Conservation (phyloP, 2,113 vertebrate species). For the Mobula hypostoma region DNA sequence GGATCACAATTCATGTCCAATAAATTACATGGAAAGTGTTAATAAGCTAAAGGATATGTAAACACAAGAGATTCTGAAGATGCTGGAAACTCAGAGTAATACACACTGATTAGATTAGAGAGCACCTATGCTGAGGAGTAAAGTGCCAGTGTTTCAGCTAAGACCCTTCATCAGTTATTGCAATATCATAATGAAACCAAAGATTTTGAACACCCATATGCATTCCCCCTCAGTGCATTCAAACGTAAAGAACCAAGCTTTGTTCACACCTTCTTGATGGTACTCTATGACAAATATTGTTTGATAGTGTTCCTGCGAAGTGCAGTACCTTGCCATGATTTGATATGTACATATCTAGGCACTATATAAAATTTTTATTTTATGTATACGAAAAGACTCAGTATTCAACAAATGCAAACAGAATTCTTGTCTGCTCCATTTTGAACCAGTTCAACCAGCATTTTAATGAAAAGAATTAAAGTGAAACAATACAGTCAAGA, state of each 20-base stretch:
- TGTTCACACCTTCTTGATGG: background rate
- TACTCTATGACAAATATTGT: background rate
- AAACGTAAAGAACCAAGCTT: background rate
- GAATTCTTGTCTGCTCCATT: background rate
- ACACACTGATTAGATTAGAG: too few species aligned
- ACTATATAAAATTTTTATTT: background rate
- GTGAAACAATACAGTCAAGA: background rate
- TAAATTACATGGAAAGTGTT: background rate
- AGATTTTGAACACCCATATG: background rate
- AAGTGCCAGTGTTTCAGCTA: too few species aligned
- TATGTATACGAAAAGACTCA: background rate
- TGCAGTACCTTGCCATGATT: background rate
- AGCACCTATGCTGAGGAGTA: too few species aligned
- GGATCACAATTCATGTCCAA: background rate
- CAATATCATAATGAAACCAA: background rate
- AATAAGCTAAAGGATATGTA: background rate
- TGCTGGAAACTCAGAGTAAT: too few species aligned
- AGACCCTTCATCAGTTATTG: too few species aligned
- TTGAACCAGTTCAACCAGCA: background rate
- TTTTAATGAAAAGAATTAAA: background rate
- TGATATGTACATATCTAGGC: background rate
- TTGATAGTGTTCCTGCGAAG: background rate
- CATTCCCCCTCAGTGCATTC: background rate
- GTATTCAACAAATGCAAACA: background rate
- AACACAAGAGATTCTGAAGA: background rate